Evolutionary conservation across 2,797 vertebrate species (phyloP), one percentile per base, ranked within the genome.

Genomic region (Labeo calbasu): DNA sequence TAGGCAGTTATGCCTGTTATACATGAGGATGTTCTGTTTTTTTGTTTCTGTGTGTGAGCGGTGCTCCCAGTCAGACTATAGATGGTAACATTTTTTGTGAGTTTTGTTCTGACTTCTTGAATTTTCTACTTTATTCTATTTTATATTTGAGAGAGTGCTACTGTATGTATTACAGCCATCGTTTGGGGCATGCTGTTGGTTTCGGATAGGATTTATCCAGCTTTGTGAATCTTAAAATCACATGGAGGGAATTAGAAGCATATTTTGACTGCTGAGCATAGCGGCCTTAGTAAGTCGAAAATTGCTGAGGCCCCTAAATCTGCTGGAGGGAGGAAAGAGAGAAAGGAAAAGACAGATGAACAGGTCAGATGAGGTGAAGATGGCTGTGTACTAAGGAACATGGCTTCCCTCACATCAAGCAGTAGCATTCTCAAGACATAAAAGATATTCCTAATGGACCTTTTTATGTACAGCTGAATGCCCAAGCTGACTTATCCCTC

Each of bases 261-360:
- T 61, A 70, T 82, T 85, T 84, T 75, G 69, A 81, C 88, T 86
- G 75, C 80, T 84, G 86, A 86, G 84, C 84, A 69, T 85, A 88
- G 89, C 50, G 69, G 86, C 88, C 86, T 91, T 85, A 51, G 53
- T 23, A 89, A 87, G 88, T 7, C 5, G 17, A 86, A 86, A 92
- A 77, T 81, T 89, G 93, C 93, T 94, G 93, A 91, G 89, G 81
- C 84, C 50, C 36, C 25, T 23, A 48, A 83, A 87, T 92, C 89
- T 93, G 91, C 91, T 91, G 81, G 85, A 88, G 86, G 86, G 55
- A 78, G 46, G 86, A 61, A 50, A 65, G 55, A 65, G 43, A 88
- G 88, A 63, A 36, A 43, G 46, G 23, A 36, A 28, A 13, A 66
- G 28, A 55, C 46, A 75, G 51, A 84, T 77, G 15, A 55, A 66